These are phyloP conservation scores for Drosophila seclusa DNA, from an alignment of 2,888 invertebrate genomes.

Conservation along the genomic window DNA sequence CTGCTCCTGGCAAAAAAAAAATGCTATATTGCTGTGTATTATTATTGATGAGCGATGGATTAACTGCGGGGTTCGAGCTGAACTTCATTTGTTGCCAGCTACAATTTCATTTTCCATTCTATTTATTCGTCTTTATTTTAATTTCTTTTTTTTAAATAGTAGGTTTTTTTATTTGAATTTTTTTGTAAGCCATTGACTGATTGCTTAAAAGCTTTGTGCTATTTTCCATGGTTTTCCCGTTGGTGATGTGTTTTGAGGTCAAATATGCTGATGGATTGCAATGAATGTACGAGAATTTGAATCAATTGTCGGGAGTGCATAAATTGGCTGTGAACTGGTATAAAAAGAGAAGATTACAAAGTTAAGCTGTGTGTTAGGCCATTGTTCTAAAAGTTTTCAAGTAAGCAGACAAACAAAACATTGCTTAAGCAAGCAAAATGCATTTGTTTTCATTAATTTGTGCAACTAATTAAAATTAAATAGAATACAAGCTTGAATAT, in stretches of 20 bases:
- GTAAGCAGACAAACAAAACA: background rate
- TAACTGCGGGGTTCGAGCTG: background rate
- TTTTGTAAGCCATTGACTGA: conserved; percentile 34
- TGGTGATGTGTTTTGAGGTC: conserved; percentile 38
- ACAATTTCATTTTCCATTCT: conserved; percentile 38
- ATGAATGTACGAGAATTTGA: conserved; percentile 21
- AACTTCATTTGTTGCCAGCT: conserved; percentile 39
- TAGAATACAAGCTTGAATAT: conserved; percentile 4
- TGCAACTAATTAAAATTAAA: conserved; percentile 32
- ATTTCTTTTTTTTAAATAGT: background rate
- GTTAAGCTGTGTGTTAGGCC: background rate
- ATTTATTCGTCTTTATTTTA: conserved; percentile 20
- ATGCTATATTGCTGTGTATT: conserved; percentile 65
- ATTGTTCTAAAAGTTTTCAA: too few relatives aligned
- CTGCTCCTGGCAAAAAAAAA: conserved; percentile 19
- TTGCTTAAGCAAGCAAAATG: background rate
- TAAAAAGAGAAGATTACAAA: background rate
- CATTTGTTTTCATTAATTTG: conserved; percentile 24
- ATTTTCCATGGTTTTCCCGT: conserved; percentile 35
- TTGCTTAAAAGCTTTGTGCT: conserved; percentile 56
- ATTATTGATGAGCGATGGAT: conserved; percentile 63
- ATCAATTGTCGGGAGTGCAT: conserved; percentile 11
- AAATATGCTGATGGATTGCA: conserved; percentile 39
- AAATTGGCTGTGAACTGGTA: conserved; percentile 6
- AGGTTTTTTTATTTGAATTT: conserved; percentile 2